Conservation (phyloP, 2,888 invertebrate species). For the Epicampocera succincta region DNA sequence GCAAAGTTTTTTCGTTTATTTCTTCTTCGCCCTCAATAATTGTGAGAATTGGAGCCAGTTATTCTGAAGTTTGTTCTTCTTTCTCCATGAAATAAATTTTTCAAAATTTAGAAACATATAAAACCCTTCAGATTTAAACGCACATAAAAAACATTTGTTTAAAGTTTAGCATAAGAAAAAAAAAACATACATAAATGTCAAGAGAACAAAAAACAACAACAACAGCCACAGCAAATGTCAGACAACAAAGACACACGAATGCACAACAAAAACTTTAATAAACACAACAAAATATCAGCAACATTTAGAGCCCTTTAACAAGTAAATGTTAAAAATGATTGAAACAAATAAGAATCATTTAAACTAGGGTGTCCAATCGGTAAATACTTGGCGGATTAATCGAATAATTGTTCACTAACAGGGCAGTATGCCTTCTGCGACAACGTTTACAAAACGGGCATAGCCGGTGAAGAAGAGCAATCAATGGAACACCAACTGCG, state of each 20-base stretch:
- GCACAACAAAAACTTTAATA: constrained; percentile 3
- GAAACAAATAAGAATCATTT: too few relatives aligned
- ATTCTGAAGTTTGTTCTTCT: not conserved
- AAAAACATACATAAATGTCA: constrained; percentile 66
- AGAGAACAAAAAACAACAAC: constrained; percentile 49
- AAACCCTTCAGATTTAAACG: constrained; percentile 5
- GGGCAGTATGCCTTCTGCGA: too few relatives aligned
- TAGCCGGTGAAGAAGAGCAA: too few relatives aligned
- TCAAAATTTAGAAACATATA: not conserved
- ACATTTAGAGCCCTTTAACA: constrained; percentile 21
- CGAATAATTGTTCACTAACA: too few relatives aligned
- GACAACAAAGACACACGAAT: constrained; percentile 20
- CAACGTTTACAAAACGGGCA: too few relatives aligned
- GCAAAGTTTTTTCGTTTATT: too few relatives aligned
- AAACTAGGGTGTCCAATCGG: too few relatives aligned
- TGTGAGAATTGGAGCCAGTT: too few relatives aligned
- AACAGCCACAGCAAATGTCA: constrained; percentile 39
- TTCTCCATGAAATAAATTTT: not conserved
- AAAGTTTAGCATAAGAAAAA: constrained; percentile 62
- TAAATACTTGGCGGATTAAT: too few relatives aligned
- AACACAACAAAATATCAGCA: constrained; percentile 10
- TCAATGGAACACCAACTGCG: too few relatives aligned
- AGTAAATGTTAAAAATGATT: constrained; percentile 55
- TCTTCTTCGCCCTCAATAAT: too few relatives aligned
- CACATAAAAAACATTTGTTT: constrained; percentile 65